Percentiles rank a stretch among this genome's conserved stretches.
phyloP scores from a whole-genome alignment of 2,888 invertebrate species.

The Diaperis boleti region DNA sequence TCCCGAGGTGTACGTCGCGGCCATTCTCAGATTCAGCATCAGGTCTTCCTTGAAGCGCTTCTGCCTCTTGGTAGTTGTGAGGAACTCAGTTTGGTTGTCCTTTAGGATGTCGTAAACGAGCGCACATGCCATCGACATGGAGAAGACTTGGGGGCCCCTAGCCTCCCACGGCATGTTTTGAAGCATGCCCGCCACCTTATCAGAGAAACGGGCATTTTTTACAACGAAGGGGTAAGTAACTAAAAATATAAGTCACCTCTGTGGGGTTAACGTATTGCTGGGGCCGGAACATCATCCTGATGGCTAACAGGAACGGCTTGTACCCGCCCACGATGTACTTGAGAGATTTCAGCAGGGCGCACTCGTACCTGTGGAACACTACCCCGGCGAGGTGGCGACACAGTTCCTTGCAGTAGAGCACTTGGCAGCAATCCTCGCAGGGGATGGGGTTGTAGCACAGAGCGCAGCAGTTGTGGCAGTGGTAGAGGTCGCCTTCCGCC shows the following conservation, averaged over 20 bases:
- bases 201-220: too few relatives aligned
- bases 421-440: constrained; percentile 73
- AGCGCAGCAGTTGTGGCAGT: constrained; percentile 77
- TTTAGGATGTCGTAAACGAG: constrained; percentile 74
- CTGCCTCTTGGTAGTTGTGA: constrained; percentile 42
- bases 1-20: neutral
- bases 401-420: constrained; percentile 73
- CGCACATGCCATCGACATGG: constrained; percentile 72
- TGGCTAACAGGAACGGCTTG: constrained; percentile 66
- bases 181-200: constrained; percentile 60
- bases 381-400: constrained; percentile 75
- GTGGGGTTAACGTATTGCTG: too few relatives aligned
- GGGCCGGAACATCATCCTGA: constrained; percentile 71
- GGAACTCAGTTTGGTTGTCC: neutral
- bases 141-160: constrained; percentile 68
- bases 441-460: constrained; percentile 71
- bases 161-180: constrained; percentile 54
- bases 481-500: constrained; percentile 67
- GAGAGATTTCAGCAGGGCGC: constrained; percentile 75
- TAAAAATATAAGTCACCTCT: too few relatives aligned
- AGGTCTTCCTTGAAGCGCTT: constrained; percentile 14
- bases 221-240: too few relatives aligned
- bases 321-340: constrained; percentile 55
- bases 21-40: constrained; percentile 19
- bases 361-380: constrained; percentile 82